Percentiles rank a stretch among this genome's conserved stretches.
These are phyloP conservation scores for Lordiphosa collinella DNA, from an alignment of 1,140 invertebrate species.

Conservation along the genomic window DNA sequence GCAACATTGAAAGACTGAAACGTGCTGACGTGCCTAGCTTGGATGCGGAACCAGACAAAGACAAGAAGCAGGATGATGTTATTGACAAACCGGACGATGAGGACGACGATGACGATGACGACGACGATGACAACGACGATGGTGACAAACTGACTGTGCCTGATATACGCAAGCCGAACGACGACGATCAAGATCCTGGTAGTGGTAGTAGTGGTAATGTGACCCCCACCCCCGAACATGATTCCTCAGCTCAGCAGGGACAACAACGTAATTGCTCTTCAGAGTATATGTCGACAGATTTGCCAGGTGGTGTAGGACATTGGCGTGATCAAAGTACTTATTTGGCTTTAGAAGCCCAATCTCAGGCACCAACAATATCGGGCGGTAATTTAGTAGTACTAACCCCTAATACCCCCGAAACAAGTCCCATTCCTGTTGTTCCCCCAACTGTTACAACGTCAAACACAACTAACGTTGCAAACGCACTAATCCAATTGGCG, in stretches of 20 bases:
- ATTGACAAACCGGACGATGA: conserved; percentile 30
- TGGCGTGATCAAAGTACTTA: conserved; percentile 92
- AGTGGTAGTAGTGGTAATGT: conserved; percentile 82
- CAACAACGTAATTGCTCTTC: conserved; percentile 81
- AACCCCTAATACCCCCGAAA: conserved; percentile 47
- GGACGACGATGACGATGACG: conserved; percentile 80
- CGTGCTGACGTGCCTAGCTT: conserved; percentile 31
- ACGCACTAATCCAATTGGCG: conserved; percentile 78
- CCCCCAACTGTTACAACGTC: conserved; percentile 37
- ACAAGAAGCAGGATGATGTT: conserved; percentile 63
- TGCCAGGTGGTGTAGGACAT: conserved; percentile 88
- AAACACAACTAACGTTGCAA: conserved; percentile 69
- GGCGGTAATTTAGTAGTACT: conserved; percentile 33
- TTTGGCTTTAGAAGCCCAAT: conserved; percentile 80
- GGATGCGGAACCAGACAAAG: conserved; percentile 55
- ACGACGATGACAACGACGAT: conserved; percentile 78
- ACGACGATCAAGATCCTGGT: conserved; percentile 83
- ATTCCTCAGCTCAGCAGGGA: conserved; percentile 63
- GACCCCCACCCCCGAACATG: conserved; percentile 80
- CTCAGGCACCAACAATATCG: conserved; percentile 45
- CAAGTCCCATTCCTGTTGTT: conserved; percentile 30
- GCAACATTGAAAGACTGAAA: conserved; percentile 38
- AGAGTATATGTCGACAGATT: conserved; percentile 85
- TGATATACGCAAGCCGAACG: conserved; percentile 74
- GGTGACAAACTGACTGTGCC: conserved; percentile 65